Base-by-base conservation (phyloP, 1,140 invertebrate genomes). In the Asbolus verrucosus region DNA sequence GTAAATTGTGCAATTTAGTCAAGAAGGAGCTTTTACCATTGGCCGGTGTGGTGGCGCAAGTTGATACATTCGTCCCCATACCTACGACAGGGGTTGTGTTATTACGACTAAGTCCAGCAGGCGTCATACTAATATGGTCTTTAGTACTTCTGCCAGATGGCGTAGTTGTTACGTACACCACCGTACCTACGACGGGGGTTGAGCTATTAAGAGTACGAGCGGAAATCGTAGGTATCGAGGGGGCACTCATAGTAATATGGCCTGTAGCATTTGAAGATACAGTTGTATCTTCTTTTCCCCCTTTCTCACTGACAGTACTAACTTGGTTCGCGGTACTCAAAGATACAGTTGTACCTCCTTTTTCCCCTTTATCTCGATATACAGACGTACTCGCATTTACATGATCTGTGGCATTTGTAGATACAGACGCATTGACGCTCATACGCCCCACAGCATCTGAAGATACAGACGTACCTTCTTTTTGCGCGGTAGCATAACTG, bases 1-100 rank as follows among this genome's bases (percentile, higher is more conserved):
- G 19, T 9, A 74, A 41, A 46, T 67, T 71, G 24, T 18, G 33
- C 1, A 73, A 14, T 65, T 63, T 65, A 11, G 14, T n/a, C 2
- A 63, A 9, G 13, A 41, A 21, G 0, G 33, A 4, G 24, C 21
- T 63, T 21, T 63, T 41, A 15, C 33, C 15, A 24, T 41, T 39
- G 16, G 33, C 36, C 5, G 41, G 9, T 41, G 54, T 19, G 18
- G 18, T 31, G n/a, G n/a, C n/a, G n/a, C n/a, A n/a, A 4, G 21
- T 15, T 15, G 9, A 39, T 9, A 39, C 61, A 6, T 14, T 6
- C 6, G 18, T n/a, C 8, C 21, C 33, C 6, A 18, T 8, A 1
- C 16, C 33, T 13, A 18, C 18, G 6, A 27, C 6, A 6, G 61
- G 61, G 9, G 61, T 24, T 24, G 14, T 6, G n/a, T n/a, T n/a